Evolutionary conservation across 2,113 vertebrate species (phyloP).

Genomic region (Oreochromis aureus): DNA sequence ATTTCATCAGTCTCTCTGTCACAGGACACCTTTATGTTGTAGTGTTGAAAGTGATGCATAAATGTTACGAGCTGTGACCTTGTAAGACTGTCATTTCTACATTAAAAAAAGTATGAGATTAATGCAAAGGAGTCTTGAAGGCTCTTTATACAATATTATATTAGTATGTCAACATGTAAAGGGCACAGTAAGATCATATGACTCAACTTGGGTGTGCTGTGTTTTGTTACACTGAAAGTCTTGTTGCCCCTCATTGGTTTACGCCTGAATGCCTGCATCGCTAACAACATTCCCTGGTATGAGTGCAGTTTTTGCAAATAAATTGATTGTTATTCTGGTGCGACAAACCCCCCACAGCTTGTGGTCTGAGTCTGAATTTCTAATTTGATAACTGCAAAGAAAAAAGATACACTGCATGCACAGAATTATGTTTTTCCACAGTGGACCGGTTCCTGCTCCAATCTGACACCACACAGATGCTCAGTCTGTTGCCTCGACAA

Average conservation of each 20-base stretch:
- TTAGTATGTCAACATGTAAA: background rate
- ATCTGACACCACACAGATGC: constrained; percentile 6
- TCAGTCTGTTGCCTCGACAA: constrained; percentile 2
- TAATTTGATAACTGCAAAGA: background rate
- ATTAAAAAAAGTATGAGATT: background rate
- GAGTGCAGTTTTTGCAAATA: background rate
- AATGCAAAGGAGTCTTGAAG: background rate
- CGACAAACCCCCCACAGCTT: background rate
- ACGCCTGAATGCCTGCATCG: background rate
- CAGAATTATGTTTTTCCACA: background rate
- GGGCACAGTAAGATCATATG: background rate
- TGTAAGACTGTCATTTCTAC: background rate
- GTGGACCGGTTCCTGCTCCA: background rate
- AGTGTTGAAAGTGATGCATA: background rate
- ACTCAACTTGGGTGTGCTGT: background rate
- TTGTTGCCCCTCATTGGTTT: background rate
- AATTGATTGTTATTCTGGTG: background rate
- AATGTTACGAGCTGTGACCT: background rate
- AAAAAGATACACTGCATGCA: background rate
- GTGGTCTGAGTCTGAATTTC: background rate
- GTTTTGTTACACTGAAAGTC: background rate
- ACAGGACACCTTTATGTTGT: background rate
- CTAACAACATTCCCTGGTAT: background rate
- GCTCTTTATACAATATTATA: background rate
- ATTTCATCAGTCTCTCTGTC: background rate